Evolutionary conservation across 2,113 vertebrate species (phyloP).

Genomic region (Antechinus stuartii): DNA sequence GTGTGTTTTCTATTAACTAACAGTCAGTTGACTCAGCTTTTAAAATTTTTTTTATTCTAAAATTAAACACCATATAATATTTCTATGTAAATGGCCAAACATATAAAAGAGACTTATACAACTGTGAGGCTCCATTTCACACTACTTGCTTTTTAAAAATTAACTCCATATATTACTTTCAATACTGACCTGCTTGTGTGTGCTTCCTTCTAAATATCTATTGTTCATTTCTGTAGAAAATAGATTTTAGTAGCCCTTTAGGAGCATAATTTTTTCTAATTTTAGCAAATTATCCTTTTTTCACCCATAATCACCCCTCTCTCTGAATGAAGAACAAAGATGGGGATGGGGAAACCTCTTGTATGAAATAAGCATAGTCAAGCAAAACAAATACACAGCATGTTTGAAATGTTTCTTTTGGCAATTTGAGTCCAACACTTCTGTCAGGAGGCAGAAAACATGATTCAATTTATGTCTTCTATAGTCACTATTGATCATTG

Average conservation of each 20-base stretch:
- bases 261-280: neutral
- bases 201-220: neutral
- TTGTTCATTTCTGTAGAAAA: neutral
- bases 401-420: no score
- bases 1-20: neutral
- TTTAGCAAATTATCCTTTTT: neutral
- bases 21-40: neutral
- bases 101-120: neutral
- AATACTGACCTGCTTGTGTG: neutral
- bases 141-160: neutral
- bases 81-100: neutral
- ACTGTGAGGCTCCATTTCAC: neutral
- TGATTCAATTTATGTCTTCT: no score
- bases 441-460: no score
- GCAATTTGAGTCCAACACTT: no score
- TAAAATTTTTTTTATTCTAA: neutral
- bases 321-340: no score
- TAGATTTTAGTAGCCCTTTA: neutral
- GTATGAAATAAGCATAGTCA: no score
- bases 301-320: no score
- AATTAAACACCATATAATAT: neutral
- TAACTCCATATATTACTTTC: neutral
- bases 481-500: no score
- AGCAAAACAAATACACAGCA: no score
- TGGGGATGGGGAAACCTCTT: no score